Base-by-base conservation (phyloP, 1,140 invertebrate genomes). In the Habropoda laboriosa region DNA sequence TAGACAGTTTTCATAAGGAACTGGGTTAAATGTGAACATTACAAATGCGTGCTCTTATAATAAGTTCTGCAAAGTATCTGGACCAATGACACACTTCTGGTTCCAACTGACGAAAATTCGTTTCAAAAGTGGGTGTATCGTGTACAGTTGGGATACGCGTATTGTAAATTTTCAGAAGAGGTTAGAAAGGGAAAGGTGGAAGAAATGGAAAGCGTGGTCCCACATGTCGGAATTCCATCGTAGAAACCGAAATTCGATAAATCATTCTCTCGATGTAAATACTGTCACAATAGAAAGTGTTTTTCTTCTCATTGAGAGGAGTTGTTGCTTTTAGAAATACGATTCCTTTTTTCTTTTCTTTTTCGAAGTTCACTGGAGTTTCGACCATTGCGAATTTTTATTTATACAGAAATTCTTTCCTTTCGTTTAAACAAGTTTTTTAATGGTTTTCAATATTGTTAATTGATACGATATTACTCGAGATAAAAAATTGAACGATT, bases 171-270 rank as follows among this genome's bases (percentile, higher is more conserved):
- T n/a, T 21, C 30, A 30, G 12, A 38, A 68, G 47, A 27, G 55
- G 38, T 13, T 77, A 47, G 76, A 78, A 82, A 78, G 67, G 74
- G 67, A 82, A 82, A 72, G 81, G 84, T 82, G 75, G 68, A 80
- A 85, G 77, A 83, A 88, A 85, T 87, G 80, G 87, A 88, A 85
- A 88, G 80, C 24, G 47, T 30, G 30, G 45, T 47, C 63, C 55
- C 8, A 13, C 35, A 32, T 27, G 45, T 42, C 64, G 18, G 58
- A 81, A 89, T 89, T 89, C 83, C 85, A 79, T 70, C 55, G 67
- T 88, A 88, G 85, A 89, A 89, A 89, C 81, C 82, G 83, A 89
- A 89, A 89, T 89, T 88, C 88, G 84, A 88, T 84, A 83, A 84
- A 88, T 88, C 85, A 87, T 85, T 86, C 82, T n/a, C 40, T 61